Conservation (phyloP, 2,888 invertebrate genomes). For the Galerucella pusilla region DNA sequence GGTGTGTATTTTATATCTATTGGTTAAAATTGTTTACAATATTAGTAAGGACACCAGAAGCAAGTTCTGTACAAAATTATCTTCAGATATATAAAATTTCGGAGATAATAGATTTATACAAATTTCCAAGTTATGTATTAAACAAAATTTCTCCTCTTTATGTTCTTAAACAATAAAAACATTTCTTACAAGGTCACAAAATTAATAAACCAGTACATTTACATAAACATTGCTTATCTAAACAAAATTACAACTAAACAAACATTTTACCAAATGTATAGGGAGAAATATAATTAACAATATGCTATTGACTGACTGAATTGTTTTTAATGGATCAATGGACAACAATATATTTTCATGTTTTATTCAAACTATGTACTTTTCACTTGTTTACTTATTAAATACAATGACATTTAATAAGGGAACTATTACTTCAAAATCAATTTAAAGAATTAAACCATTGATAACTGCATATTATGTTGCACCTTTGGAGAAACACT, state of each 20-base stretch:
- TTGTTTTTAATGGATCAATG: background rate
- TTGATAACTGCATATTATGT: too few relatives aligned
- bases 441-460: too few relatives aligned
- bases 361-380: background rate
- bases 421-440: too few relatives aligned
- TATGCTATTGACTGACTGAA: conserved; percentile 1
- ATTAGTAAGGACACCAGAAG: background rate
- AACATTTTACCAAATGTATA: background rate
- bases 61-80: background rate
- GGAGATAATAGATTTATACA: background rate
- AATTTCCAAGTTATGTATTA: background rate
- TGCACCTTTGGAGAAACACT: too few relatives aligned
- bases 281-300: background rate
- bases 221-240: conserved; percentile 8
- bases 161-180: conserved; percentile 1
- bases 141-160: background rate
- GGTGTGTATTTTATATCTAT: background rate
- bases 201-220: background rate
- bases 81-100: background rate
- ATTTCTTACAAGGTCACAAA: conserved; percentile 2
- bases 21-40: background rate
- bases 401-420: too few relatives aligned
- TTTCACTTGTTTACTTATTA: too few relatives aligned
- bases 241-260: conserved; percentile 3
- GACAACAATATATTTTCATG: background rate